A percentile compares a stretch with the other conserved stretches of the same genome.
Conservation (phyloP, 2,113 vertebrate species). For the Motacilla tschutschensis region DNA sequence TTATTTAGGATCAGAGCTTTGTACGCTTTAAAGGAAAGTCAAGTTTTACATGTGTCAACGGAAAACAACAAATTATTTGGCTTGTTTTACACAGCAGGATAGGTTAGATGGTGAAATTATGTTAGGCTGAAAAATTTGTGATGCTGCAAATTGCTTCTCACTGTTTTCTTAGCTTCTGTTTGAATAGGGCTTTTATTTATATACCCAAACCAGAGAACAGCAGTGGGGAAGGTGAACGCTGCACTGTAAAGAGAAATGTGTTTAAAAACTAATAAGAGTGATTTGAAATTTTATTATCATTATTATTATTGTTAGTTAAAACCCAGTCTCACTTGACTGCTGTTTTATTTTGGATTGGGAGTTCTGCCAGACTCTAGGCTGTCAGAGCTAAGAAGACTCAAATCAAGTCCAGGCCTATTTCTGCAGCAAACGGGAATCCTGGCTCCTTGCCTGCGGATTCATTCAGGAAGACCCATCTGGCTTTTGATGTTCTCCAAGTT, state of each 20-base stretch:
- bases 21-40: neutral
- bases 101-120: neutral
- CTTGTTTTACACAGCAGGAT: neutral
- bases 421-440: conserved; percentile 67
- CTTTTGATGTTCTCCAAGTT: conserved; percentile 72
- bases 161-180: neutral
- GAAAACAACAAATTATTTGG: neutral
- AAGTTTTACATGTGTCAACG: neutral
- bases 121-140: neutral
- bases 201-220: neutral
- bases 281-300: conserved; percentile 28
- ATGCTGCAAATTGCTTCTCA: neutral
- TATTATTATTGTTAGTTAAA: conserved; percentile 33
- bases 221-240: neutral
- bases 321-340: conserved; percentile 63
- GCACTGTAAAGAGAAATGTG: neutral
- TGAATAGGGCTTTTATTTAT: neutral
- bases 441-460: conserved; percentile 67
- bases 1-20: neutral
- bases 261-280: conserved; percentile 42
- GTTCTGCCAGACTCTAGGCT: conserved; percentile 67
- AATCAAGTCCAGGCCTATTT: conserved; percentile 77
- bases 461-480: conserved; percentile 72
- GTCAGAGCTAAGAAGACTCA: conserved; percentile 70
- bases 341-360: conserved; percentile 73